Evolutionary conservation across 2,113 vertebrate genomes (phyloP), one percentile per base, ranked within the genome.

Genomic region (Arvicanthis niloticus): DNA sequence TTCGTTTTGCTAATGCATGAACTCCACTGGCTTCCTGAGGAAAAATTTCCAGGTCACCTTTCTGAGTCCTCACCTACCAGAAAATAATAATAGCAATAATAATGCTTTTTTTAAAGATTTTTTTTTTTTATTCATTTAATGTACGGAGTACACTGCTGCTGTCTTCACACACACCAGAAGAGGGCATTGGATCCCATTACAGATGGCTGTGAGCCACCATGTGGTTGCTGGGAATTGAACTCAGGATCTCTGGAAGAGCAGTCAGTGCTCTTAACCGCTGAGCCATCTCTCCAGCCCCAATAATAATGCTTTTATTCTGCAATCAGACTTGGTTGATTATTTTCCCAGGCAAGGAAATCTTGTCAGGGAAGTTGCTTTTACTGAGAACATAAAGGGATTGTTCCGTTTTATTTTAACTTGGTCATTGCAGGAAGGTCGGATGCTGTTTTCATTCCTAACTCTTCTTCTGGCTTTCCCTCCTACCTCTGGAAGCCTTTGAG

Each of bases 351-450:
- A 73, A 72, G 93, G 76, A 93, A 91, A 72, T 87, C 78, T 87
- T 82, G 77, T 9, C 37, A 76, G 11, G 53, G 7, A 96, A 96
- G 13, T 88, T 2, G 31, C 87, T 84, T 84, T 91, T 78, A 29
- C 16, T 77, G 45, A 67, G 34, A 84, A 84, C 62, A 86, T 89
- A 84, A 58, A 82, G 12, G 31, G 48, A 45, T 81, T 21, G 0
- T 56, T 96, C 62, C 26, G 22, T 82, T 88, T 91, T 58, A 70
- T 89, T 95, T 92, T 72, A 95, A 81, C 34, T 92, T 89, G 1
- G 67, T 13, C 62, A 5, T 70, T 85, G 40, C 67, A 21, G 86
- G 78, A 93, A 51, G 84, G 72, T 73, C 7, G 40, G 8, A 42
- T 45, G 10, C 13, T 4, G n/a, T 88, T 91, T 93, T 81, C 85